Percentiles rank a stretch among this genome's conserved stretches.
phyloP scores from a whole-genome alignment of 2,113 vertebrate genomes.

The Scomber colias region DNA sequence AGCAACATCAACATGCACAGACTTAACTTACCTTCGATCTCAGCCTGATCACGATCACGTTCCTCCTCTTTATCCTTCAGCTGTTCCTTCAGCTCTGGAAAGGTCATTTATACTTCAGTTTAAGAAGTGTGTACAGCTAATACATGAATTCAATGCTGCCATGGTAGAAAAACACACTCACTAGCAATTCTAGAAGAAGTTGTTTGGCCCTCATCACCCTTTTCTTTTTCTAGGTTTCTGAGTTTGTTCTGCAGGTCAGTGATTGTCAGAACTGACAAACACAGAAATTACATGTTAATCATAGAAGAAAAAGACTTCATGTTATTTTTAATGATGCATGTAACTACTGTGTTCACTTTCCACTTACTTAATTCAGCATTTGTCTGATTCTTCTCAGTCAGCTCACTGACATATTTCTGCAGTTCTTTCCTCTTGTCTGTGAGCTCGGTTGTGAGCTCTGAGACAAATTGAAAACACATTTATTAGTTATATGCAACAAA shows the following conservation, averaged over 20 bases:
- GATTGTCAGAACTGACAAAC: constrained; percentile 38
- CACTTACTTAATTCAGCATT: too few relatives aligned
- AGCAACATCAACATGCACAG: background rate
- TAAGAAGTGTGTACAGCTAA: background rate
- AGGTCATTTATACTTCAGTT: too few relatives aligned
- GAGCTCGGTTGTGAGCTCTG: constrained; percentile 51
- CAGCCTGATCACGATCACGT: background rate
- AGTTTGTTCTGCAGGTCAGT: constrained; percentile 25
- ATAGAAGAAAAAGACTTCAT: too few relatives aligned
- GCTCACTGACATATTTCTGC: background rate
- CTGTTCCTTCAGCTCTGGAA: too few relatives aligned
- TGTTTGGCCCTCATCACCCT: fast-evolving
- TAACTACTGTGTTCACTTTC: too few relatives aligned
- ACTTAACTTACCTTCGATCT: constrained; percentile 39
- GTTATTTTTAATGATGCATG: too few relatives aligned
- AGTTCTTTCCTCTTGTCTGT: background rate
- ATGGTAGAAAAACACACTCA: background rate
- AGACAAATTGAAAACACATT: background rate
- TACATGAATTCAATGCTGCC: background rate
- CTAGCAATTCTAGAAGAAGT: constrained; percentile 1
- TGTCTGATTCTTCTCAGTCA: too few relatives aligned
- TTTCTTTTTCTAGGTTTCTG: constrained; percentile 4
- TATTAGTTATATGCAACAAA: background rate
- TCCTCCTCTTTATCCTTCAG: background rate
- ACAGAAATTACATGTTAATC: background rate